Evolutionary conservation across 2,888 invertebrate genomes (phyloP).

Genomic region (Agelastica alni): DNA sequence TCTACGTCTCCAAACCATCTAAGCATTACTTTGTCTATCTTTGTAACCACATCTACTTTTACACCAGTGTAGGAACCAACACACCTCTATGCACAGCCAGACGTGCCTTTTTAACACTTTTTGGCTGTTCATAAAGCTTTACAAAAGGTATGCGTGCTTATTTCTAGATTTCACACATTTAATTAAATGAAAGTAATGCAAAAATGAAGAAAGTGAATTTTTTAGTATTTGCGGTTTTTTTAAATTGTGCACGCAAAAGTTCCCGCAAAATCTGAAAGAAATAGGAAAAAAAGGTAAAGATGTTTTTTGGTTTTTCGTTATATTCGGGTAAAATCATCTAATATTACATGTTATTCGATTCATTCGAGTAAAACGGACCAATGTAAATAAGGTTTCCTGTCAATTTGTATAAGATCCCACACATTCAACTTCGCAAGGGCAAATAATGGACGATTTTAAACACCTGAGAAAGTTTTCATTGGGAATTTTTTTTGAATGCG

Average conservation of each 20-base stretch:
- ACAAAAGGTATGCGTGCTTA: too few relatives aligned
- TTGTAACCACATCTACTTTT: too few relatives aligned
- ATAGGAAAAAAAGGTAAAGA: conserved; percentile 28
- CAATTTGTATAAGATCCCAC: conserved; percentile 38
- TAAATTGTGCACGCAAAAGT: conserved; percentile 10
- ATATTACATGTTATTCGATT: conserved; percentile 39
- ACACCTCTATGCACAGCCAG: too few relatives aligned
- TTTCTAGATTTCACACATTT: too few relatives aligned
- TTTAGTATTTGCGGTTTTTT: too few relatives aligned
- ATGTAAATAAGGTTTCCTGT: conserved; percentile 41
- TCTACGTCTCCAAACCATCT: too few relatives aligned
- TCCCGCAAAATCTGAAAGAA: conserved; percentile 21
- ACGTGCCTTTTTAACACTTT: too few relatives aligned
- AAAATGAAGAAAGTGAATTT: too few relatives aligned
- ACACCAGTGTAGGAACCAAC: too few relatives aligned
- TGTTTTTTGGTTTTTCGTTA: conserved; percentile 30
- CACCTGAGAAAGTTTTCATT: conserved; percentile 33
- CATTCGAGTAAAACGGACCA: conserved; percentile 34
- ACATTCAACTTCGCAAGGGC: conserved; percentile 33
- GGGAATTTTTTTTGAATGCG: conserved; percentile 22
- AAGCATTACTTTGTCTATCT: too few relatives aligned
- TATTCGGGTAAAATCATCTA: conserved; percentile 36
- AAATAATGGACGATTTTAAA: conserved; percentile 35
- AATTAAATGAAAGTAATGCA: too few relatives aligned
- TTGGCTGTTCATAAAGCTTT: too few relatives aligned